Evolutionary conservation across 2,797 vertebrate species (phyloP).

Genomic region (Caiman crocodilus): DNA sequence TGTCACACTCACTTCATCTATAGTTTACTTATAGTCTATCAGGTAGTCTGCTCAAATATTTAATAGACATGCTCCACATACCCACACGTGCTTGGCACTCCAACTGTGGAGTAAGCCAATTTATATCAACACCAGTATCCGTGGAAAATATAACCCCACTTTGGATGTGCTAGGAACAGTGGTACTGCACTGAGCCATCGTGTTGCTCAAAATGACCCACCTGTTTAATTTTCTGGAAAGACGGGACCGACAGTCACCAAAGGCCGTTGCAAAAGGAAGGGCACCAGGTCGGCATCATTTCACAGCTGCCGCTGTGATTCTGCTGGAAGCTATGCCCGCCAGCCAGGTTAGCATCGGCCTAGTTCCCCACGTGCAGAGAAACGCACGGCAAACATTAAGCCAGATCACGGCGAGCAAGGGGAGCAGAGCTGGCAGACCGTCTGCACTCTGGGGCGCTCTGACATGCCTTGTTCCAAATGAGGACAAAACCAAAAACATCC

Average conservation of each 20-base stretch:
- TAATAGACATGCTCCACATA: too few species aligned
- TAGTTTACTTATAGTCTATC: too few species aligned
- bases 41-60: too few species aligned
- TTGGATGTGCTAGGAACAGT: too few species aligned
- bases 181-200: neutral
- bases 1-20: too few species aligned
- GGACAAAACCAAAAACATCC: neutral
- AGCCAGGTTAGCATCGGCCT: neutral
- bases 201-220: neutral
- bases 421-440: neutral
- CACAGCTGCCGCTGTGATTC: neutral
- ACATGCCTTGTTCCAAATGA: too few species aligned
- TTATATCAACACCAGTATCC: too few species aligned
- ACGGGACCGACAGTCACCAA: neutral
- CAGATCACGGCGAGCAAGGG: neutral
- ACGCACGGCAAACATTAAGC: neutral
- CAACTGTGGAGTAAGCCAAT: too few species aligned
- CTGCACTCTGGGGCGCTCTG: neutral
- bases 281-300: neutral
- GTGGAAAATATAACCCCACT: too few species aligned
- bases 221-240: neutral
- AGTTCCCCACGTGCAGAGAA: neutral
- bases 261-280: neutral
- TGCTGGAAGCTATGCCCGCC: neutral
- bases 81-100: too few species aligned